These are phyloP conservation scores for Tympanuchus pallidicinctus DNA, from an alignment of 2,113 vertebrate species.

Conservation along the genomic window DNA sequence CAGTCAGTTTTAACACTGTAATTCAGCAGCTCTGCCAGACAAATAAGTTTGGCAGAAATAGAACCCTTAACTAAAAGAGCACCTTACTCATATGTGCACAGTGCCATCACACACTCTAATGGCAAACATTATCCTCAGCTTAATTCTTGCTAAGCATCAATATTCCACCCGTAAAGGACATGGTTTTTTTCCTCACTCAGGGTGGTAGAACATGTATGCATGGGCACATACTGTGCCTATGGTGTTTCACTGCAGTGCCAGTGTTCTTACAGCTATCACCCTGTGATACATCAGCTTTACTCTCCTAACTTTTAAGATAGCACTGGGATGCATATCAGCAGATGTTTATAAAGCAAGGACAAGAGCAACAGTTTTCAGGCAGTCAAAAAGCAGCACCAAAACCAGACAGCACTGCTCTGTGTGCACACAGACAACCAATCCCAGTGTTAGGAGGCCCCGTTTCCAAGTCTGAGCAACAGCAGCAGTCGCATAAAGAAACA, in stretches of 20 bases:
- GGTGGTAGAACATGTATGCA: neutral
- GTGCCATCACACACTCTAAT: neutral
- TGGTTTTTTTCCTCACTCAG: neutral
- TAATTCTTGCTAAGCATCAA: neutral
- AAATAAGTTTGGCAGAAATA: neutral
- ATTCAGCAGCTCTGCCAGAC: neutral
- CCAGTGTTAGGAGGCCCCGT: neutral
- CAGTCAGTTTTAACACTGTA: neutral
- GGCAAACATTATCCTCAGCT: neutral
- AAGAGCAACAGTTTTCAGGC: neutral
- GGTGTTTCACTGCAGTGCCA: neutral
- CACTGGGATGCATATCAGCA: neutral
- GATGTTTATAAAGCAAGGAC: neutral
- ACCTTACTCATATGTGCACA: neutral
- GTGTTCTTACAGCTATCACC: neutral
- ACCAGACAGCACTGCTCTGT: fast-evolving
- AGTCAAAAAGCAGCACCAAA: neutral
- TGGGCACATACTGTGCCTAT: neutral
- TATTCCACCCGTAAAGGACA: neutral
- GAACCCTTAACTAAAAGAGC: neutral
- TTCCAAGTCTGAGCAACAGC: neutral
- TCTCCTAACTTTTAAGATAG: neutral
- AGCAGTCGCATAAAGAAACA: neutral
- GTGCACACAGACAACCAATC: fast-evolving
- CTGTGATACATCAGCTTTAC: neutral